Base-by-base conservation (phyloP, 2,113 vertebrate genomes). In the Ptychochromis oligacanthus region DNA sequence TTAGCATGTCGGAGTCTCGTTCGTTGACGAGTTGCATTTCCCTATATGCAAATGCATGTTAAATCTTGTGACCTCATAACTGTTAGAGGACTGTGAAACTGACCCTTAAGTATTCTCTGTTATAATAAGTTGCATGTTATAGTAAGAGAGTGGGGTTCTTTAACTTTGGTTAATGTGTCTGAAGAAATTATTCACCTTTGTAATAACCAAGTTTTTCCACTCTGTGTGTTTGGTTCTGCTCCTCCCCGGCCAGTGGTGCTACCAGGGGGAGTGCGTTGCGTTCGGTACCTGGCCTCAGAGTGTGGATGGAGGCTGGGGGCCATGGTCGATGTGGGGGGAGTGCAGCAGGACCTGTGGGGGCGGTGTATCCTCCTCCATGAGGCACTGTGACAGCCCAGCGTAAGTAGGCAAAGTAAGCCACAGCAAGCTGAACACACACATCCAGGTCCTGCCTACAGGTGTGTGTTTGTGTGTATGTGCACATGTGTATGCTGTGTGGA, bases 331-430 rank as follows among this genome's bases (percentile, higher is more conserved):
- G 15, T 99, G 98, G 98, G 98, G 98, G 91, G 97, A 98, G 93
- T 99, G 98, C 97, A 99, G 98, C 96, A 95, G 98, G 93, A 99
- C 98, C 93, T 99, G 98, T 57, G 98, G 98, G 55, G 98, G 98
- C 80, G 98, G 98, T 90, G 98, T 99, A 79, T 99, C 98, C 65
- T 99, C 98, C 61, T 99, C 98, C 90, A 95, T 97, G 96, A 98
- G 98, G 96, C 98, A 98, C 96, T 99, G 98, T 99, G 98, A 99
- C 97, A 99, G 98, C 97, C 98, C 98, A 99, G 97, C 97, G 97
- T 99, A 99, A 99, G 98, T 99, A 99, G 97, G 97, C 98, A 98
- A 99, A 99, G 98, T 99, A 99, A 99, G 98, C 97, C 94, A 75
- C 95, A 97, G 96, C 97, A 96, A 96, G 95, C 96, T 96, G 96